A percentile compares a stretch with the other conserved stretches of the same genome.
These are phyloP conservation scores for Tetraodon nigroviridis DNA, from an alignment of 2,113 vertebrate species.

Conservation along the genomic window DNA sequence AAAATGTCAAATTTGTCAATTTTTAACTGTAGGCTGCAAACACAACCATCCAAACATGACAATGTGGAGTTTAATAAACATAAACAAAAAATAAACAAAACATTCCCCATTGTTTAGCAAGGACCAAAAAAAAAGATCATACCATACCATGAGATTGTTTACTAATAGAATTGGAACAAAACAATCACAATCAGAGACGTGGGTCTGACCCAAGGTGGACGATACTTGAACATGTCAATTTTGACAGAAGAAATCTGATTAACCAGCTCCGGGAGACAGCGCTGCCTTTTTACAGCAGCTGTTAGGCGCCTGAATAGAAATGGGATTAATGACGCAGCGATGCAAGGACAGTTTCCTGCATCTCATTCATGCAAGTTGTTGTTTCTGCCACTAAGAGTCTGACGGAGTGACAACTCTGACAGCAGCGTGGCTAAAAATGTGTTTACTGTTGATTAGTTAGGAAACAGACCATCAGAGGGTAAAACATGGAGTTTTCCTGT, in stretches of 20 bases:
- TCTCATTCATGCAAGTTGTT: conserved; percentile 38
- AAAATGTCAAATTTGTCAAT: too few relatives aligned
- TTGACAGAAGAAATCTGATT: conserved; percentile 60
- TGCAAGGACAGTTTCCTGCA: conserved; percentile 46
- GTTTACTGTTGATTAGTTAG: too few relatives aligned
- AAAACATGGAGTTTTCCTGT: too few relatives aligned
- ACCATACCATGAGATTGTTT: background rate
- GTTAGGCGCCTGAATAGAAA: conserved; percentile 43
- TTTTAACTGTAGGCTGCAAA: too few relatives aligned
- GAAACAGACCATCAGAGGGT: too few relatives aligned
- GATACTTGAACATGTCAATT: conserved; percentile 57
- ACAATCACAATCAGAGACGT: conserved; percentile 35
- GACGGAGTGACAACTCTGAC: too few relatives aligned
- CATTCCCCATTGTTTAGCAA: too few relatives aligned
- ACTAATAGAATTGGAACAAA: too few relatives aligned
- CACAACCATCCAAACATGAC: too few relatives aligned
- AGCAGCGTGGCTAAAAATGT: too few relatives aligned
- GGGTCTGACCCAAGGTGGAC: conserved; percentile 57
- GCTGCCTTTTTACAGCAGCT: conserved; percentile 43
- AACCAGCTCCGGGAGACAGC: conserved; percentile 40
- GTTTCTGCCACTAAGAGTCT: conserved; percentile 7
- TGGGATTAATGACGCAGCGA: conserved; percentile 55
- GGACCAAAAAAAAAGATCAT: too few relatives aligned
- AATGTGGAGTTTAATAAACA: background rate
- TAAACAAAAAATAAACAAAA: conserved; percentile 6